phyloP scores from a whole-genome alignment of 2,797 vertebrate species.

The Perodicticus potto region DNA sequence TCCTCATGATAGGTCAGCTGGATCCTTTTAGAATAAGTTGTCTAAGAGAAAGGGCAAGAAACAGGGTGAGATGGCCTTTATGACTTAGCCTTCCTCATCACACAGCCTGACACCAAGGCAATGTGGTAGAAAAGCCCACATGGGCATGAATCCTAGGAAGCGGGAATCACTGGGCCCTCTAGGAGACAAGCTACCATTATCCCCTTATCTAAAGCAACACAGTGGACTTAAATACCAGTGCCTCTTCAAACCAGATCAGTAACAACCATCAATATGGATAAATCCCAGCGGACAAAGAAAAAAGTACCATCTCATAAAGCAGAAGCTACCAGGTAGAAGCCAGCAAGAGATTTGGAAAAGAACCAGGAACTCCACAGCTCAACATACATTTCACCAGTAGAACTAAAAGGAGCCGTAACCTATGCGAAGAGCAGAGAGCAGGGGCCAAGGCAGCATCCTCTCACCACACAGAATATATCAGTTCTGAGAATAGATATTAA shows the following conservation, averaged over 20 bases:
- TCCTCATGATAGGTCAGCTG: neutral
- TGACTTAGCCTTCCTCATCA: neutral
- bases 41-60: neutral
- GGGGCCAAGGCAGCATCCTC: neutral
- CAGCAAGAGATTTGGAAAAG: neutral
- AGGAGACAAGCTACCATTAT: neutral
- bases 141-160: too few relatives aligned
- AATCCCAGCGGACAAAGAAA: neutral
- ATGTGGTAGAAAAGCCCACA: neutral
- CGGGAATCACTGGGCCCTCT: rapidly evolving
- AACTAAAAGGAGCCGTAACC: neutral
- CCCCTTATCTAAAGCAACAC: neutral
- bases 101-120: neutral
- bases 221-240: neutral
- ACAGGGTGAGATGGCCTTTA: neutral
- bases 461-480: neutral
- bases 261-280: neutral
- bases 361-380: neutral
- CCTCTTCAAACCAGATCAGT: neutral
- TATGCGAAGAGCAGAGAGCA: neutral
- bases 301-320: neutral
- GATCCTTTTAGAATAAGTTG: neutral
- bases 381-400: neutral
- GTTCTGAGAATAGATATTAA: neutral
- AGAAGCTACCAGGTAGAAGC: neutral